Evolutionary conservation across 2,888 invertebrate genomes (phyloP), one percentile per base, ranked within the genome.

Genomic region (Gryllus longicercus): DNA sequence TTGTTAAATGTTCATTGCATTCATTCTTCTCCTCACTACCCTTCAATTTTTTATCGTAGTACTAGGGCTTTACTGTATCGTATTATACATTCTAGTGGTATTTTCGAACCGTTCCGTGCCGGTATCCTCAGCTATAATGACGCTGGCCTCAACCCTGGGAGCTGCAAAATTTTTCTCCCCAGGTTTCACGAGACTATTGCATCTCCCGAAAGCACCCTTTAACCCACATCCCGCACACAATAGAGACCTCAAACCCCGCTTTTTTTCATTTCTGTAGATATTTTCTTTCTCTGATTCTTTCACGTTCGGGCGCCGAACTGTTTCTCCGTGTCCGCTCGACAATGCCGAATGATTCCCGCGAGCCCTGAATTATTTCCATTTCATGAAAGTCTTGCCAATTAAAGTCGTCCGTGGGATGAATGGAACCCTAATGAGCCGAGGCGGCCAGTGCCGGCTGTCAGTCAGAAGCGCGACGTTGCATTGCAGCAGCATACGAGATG

Each of bases 381-480:
- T 63, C 63, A 63, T 63, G n/a, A 63, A 63, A 63, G 16, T n/a
- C n/a, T 63, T n/a, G 63, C 63, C 63, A 63, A 63, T 63, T 63
- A 63, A 63, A 63, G 63, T 63, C 14, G 63, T n/a, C n/a, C n/a
- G 16, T n/a, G 63, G n/a, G 16, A 63, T 63, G 63, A 63, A 63
- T 63, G n/a, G 63, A 10, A n/a, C 63, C n/a, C n/a, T 63, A 63
- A 63, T 63, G 63, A 63, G 63, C 14, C 14, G 63, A 63, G 14
- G n/a, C 14, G 63, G 63, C n/a, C 63, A n/a, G n/a, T n/a, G 63
- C n/a, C 16, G 63, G 16, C 63, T 63, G 63, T 63, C 63, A 63
- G 16, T 63, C 63, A 63, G 63, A 63, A 63, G 63, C 63, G n/a
- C 63, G n/a, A n/a, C 16, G 63, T 63, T 14, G 16, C 63, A n/a